Percentiles rank a stretch among this genome's conserved stretches.
Conservation (phyloP, 2,888 invertebrate genomes). For the Drosophila phalerata region DNA sequence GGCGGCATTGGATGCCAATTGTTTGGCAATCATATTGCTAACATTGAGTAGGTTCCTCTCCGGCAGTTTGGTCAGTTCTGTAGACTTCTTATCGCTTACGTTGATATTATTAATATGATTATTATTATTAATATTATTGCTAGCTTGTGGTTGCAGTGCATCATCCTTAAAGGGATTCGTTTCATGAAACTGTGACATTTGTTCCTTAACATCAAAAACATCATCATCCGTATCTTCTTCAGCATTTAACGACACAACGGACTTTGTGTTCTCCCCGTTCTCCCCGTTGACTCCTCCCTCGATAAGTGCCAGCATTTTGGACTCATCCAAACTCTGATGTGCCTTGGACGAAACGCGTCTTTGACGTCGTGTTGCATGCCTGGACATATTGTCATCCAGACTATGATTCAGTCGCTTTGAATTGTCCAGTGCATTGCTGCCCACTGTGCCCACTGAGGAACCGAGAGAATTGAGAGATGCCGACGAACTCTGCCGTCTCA, state of each 20-base stretch:
- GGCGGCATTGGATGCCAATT: slow-evolving; percentile 78
- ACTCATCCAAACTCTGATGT: slow-evolving; percentile 90
- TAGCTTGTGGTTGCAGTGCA: slow-evolving; percentile 59
- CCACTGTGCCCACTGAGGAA: slow-evolving; percentile 72
- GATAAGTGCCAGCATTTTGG: slow-evolving; percentile 85
- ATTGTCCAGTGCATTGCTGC: slow-evolving; percentile 83
- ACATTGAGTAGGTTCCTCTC: slow-evolving; percentile 82
- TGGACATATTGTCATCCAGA: slow-evolving; percentile 89
- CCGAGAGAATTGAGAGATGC: slow-evolving; percentile 88
- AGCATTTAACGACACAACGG: slow-evolving; percentile 40
- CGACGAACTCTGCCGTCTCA: slow-evolving; percentile 93
- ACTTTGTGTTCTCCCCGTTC: slow-evolving; percentile 12
- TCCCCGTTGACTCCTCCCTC: slow-evolving; percentile 70
- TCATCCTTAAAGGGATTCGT: slow-evolving; percentile 85
- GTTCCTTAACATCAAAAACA: slow-evolving; percentile 68
- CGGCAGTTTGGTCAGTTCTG: slow-evolving; percentile 74
- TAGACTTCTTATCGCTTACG: slow-evolving; percentile 49
- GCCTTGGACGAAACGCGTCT: slow-evolving; percentile 87
- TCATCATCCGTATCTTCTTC: slow-evolving; percentile 77
- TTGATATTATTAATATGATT: neutral
- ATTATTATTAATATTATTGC: slow-evolving; percentile 17
- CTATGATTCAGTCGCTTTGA: slow-evolving; percentile 90
- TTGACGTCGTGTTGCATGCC: slow-evolving; percentile 72
- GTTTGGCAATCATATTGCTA: slow-evolving; percentile 83
- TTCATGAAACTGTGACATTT: slow-evolving; percentile 76